Percentiles rank a stretch among this genome's conserved stretches.
phyloP scores from a whole-genome alignment of 2,888 invertebrate genomes.

The Drosophila pegasa region DNA sequence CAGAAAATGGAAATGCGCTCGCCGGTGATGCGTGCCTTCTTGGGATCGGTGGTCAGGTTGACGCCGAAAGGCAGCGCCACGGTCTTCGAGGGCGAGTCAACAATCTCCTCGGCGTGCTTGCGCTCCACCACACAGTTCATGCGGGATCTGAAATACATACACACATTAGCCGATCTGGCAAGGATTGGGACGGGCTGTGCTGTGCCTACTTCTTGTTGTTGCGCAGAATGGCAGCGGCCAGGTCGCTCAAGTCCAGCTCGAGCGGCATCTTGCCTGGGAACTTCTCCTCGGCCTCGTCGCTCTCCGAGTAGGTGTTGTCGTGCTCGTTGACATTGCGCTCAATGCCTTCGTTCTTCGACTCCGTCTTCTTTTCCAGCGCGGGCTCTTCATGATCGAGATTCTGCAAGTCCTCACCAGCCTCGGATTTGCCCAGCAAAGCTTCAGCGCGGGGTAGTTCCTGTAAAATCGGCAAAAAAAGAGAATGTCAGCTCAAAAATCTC shows the following conservation, averaged over 20 bases:
- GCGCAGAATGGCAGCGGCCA: constrained; percentile 90
- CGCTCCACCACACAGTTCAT: constrained; percentile 97
- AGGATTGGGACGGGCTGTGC: background rate
- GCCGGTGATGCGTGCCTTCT: constrained; percentile 90
- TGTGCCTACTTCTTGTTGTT: constrained; percentile 88
- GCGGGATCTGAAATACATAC: constrained; percentile 87
- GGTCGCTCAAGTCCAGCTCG: constrained; percentile 92
- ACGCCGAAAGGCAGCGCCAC: constrained; percentile 88
- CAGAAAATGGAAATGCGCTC: constrained; percentile 95
- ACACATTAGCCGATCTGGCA: background rate
- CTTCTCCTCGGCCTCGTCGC: constrained; percentile 87
- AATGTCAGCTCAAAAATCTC: constrained; percentile 1
- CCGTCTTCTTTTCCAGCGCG: constrained; percentile 63
- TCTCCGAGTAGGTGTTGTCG: constrained; percentile 83
- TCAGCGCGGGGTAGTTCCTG: constrained; percentile 85
- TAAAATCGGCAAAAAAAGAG: constrained; percentile 22
- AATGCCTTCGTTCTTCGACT: constrained; percentile 64
- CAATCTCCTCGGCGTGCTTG: constrained; percentile 92
- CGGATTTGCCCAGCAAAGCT: constrained; percentile 84
- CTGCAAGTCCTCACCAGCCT: constrained; percentile 80
- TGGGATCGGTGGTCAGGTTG: constrained; percentile 89
- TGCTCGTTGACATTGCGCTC: constrained; percentile 81
- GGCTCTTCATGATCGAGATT: constrained; percentile 80
- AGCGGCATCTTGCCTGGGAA: constrained; percentile 90
- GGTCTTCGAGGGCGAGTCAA: constrained; percentile 90